These are phyloP conservation scores for Chydorus sphaericus DNA, from an alignment of 2,888 invertebrate species.

Conservation along the genomic window DNA sequence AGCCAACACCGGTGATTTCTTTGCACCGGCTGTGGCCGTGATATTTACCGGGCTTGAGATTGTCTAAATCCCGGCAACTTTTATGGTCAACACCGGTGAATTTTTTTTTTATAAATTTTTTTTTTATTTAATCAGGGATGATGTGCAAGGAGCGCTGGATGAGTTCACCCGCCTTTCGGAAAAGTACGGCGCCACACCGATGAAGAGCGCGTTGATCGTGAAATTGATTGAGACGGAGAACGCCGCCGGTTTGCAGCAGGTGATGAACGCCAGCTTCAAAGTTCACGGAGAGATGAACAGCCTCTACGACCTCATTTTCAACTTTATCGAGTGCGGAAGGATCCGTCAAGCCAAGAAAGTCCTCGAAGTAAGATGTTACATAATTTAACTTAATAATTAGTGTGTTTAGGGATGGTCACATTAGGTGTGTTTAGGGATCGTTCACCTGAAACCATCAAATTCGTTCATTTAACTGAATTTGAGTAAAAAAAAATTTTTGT, in stretches of 20 bases:
- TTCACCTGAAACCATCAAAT: neutral
- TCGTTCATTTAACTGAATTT: too few species aligned
- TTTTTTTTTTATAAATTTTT: neutral
- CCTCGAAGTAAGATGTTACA: conserved; percentile 39
- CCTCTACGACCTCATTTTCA: conserved; percentile 63
- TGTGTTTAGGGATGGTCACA: too few species aligned
- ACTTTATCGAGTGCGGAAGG: conserved; percentile 68
- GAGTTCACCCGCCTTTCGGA: conserved; percentile 53
- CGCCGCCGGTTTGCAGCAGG: conserved; percentile 57
- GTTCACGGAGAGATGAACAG: conserved; percentile 71
- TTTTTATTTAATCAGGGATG: conserved; percentile 40
- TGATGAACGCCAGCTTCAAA: conserved; percentile 63
- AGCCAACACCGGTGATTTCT: too few species aligned
- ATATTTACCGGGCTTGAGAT: too few species aligned
- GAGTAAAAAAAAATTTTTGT: neutral
- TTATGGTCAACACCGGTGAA: too few species aligned
- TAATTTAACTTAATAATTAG: conserved; percentile 10
- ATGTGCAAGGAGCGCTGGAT: conserved; percentile 49
- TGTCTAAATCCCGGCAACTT: too few species aligned
- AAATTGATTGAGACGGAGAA: conserved; percentile 51
- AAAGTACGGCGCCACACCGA: conserved; percentile 52
- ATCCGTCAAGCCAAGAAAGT: conserved; percentile 66
- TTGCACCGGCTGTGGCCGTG: too few species aligned
- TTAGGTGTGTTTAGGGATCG: too few species aligned
- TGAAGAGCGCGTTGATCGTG: conserved; percentile 58